Base-by-base conservation (phyloP, 1,140 invertebrate genomes). In the Olivierus martensii region DNA sequence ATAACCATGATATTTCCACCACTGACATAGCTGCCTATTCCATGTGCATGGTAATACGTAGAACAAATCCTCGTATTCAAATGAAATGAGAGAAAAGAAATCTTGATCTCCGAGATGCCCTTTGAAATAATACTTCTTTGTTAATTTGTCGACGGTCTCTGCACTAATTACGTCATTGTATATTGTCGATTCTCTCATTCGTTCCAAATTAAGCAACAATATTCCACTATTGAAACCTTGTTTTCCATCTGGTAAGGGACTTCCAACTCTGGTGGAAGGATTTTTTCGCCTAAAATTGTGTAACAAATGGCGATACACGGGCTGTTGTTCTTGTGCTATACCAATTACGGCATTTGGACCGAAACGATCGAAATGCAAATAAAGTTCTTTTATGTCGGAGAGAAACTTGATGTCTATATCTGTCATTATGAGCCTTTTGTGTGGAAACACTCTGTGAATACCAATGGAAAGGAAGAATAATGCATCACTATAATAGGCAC, bases 71-170 rank as follows among this genome's bases (percentile, higher is more conserved):
- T 81, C 80, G 62, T 81, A 71, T 61, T 88, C 84, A 63, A 82
- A 72, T 22, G 74, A 75, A 6, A 88, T 59, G 21, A 91, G 63
- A 0, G 85, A 85, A 63, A 84, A 91, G 67, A 86, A 87, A 69
- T 90, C 87, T 69, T 90, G 87, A 68, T 89, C 86, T 3, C 87
- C 87, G 17, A 91, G 71, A 67, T 90, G 83, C 9, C 86, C 86
- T 69, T 79, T 65, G 47, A 77, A 76, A 28, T 71, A 68, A 69
- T 84, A 87, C 65, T 86, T 84, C 11, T 76, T 61, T 2, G 78
- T 76, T 51, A 85, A 66, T 41, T 73, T 68, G 21, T 73, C 62
- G 15, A 87, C 71, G 54, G 68, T 73, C 14, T 75, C 66, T 36
- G 73, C 69, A 18, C 68, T 73, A 9, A 84, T 62, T 42, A 82